A percentile compares a stretch with the other conserved stretches of the same genome.
These are phyloP conservation scores for Pheosia tremula DNA, from an alignment of 2,888 invertebrate genomes.

Conservation along the genomic window DNA sequence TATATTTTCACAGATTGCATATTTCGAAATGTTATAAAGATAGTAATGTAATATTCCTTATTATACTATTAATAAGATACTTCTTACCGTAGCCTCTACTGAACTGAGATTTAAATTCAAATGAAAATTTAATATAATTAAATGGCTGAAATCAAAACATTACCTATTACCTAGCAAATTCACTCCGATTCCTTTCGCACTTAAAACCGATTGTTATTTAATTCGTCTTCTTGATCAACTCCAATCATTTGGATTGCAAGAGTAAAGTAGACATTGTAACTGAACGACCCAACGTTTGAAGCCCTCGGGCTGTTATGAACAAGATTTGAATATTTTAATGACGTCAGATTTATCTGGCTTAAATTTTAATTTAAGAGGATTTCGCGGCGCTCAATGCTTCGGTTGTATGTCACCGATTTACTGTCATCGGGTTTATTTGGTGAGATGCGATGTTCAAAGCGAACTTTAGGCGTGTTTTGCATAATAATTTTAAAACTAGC, in stretches of 20 bases:
- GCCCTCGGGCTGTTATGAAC: conserved; percentile 45
- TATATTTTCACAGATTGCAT: no score
- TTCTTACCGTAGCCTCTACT: no score
- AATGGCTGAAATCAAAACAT: not conserved
- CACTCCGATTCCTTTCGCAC: not conserved
- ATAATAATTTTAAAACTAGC: no score
- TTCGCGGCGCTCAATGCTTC: conserved; percentile 29
- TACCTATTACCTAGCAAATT: not conserved
- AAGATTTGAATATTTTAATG: conserved; percentile 55
- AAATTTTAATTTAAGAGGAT: conserved; percentile 46
- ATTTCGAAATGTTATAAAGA: no score
- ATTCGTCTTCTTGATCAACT: conserved; percentile 34
- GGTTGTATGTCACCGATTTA: no score
- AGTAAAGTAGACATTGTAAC: conserved; percentile 32
- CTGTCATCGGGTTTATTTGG: conserved; percentile 20
- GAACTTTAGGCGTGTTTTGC: no score
- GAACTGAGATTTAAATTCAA: no score
- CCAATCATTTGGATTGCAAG: conserved; percentile 47
- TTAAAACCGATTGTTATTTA: conserved; percentile 34
- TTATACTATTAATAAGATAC: no score
- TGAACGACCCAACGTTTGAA: conserved; percentile 42
- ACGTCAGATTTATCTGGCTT: conserved; percentile 47
- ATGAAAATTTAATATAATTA: not conserved
- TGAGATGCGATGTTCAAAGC: not conserved
- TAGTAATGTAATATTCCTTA: no score